Evolutionary conservation across 2,113 vertebrate species (phyloP).

Genomic region (Mus pahari): DNA sequence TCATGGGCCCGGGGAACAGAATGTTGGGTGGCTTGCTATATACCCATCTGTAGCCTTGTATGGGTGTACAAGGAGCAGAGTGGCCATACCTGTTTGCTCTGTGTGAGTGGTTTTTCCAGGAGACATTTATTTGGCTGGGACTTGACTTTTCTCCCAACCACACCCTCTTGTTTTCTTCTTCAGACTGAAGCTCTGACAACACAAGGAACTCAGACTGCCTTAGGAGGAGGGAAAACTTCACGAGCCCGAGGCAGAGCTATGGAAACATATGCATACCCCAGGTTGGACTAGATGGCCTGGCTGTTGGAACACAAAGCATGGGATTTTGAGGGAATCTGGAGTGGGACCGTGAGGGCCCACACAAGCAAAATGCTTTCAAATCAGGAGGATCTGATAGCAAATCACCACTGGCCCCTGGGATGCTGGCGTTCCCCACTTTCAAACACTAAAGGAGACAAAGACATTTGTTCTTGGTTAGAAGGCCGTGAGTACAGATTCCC

Average conservation of each 20-base stretch:
- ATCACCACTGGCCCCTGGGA: slow-evolving; percentile 81
- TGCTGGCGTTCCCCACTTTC: slow-evolving; percentile 65
- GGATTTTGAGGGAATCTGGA: not conserved
- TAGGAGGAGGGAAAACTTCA: slow-evolving; percentile 28
- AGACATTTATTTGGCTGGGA: slow-evolving; percentile 62
- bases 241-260: not conserved
- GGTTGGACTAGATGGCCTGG: not conserved
- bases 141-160: slow-evolving; percentile 57
- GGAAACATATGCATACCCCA: not conserved
- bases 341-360: not conserved
- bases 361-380: not conserved
- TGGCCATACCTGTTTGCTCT: slow-evolving; percentile 64
- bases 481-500: not conserved
- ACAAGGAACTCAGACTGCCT: slow-evolving; percentile 51
- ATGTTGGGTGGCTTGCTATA: not conserved
- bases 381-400: slow-evolving; percentile 69
- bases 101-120: slow-evolving; percentile 68
- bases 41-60: not conserved
- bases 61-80: not conserved
- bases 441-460: not conserved
- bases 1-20: not conserved
- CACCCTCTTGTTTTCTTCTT: slow-evolving; percentile 76
- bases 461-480: not conserved
- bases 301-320: not conserved
- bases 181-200: slow-evolving; percentile 19